Base-by-base conservation (phyloP, 2,888 invertebrate genomes). In the Helleia helle region DNA sequence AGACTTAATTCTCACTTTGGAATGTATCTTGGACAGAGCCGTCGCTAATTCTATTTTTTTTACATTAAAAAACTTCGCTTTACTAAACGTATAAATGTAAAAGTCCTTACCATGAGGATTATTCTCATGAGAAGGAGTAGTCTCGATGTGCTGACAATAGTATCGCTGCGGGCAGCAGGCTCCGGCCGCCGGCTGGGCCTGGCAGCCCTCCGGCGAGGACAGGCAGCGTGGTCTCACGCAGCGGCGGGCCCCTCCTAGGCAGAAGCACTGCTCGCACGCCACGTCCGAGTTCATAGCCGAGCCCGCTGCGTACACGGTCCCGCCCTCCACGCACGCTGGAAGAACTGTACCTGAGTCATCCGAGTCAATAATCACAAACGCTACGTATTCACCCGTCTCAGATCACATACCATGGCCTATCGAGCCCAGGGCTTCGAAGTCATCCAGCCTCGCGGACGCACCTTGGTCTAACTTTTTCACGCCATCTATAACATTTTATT, bases 181-280 rank as follows among this genome's bases (percentile, higher is more conserved):
- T 44, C 90, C 88, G 6, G 87, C 71, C 5, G 87, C 69, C 47
- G 90, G 89, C 9, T 86, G 76, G 0, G 93, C 89, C 26, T 68
- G 76, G 66, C 93, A 93, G 40, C 92, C 93, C 12, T 89, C 87
- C 25, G 93, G 87, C 1, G 92, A 89, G 37, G 93, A 85, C 59
- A 94, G 86, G 71, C 95, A 95, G 60, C 90, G 89, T 1, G 95
- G 95, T 48, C 90, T 87, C 40, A 95, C 91, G 71, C 95, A 95
- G 55, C 89, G 88, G 54, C 91, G 88, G 38, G 81, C 80, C 3
- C 93, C 93, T 18, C 87, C 81, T 54, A 93, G 89, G 65, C 95
- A 95, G 79, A 93, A 95, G 76, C 95, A 95, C 71, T 93, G 93
- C 71, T 94, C 92, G 76, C 95, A 95, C n/a, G 91, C 87, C 45